Base-by-base conservation (phyloP, 35 echinoderm and acorn worm species). In the Nesometra sesokonis region DNA sequence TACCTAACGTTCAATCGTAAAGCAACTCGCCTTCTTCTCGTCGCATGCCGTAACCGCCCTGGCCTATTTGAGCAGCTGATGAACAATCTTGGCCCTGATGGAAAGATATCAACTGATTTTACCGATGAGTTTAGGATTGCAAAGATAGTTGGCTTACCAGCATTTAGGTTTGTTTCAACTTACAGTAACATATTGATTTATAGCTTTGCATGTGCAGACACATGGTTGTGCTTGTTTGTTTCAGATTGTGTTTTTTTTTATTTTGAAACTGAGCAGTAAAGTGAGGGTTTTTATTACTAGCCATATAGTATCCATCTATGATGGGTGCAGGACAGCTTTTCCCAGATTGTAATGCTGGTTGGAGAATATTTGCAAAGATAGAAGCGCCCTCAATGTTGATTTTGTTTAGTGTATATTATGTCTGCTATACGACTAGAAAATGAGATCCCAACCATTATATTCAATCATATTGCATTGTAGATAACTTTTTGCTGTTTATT, bases 21-120 rank as follows among this genome's bases (percentile, higher is more conserved):
- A 33, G 95, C 95, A 4, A 89, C 91, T 5, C 86, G 95, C 17
- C 34, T 93, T 34, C 33, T 97, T 52, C 89, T 97, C 17, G 77
- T 86, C 17, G 92, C 95, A 0, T 89, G 82, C 34, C 82, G 95
- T 33, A 93, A 93, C 37, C 94, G 90, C 0, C 96, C 96, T 0
- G 92, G 92, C 5, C 76, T 97, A 29, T 99, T 90, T 77, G 77
- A 99, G 27, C 88, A 82, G 17, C 86, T 99, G 21, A 93, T 94
- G 90, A 86, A 86, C 82, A 99, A 93, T 77, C 86, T 99, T 27
- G 96, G 92, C n/a, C 91, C 94, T 35, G 93, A 99, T 90, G 96
- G 87, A 11, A 99, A 94, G 89, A 99, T 99, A 34, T 92, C 87
- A 0, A 80, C 78, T 13, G 96, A 99, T 84, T 94, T 94, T 43